Percentiles rank a stretch among this genome's conserved stretches.
These are phyloP conservation scores for Semicossyphus pulcher DNA, from an alignment of 2,113 vertebrate genomes.

Conservation along the genomic window DNA sequence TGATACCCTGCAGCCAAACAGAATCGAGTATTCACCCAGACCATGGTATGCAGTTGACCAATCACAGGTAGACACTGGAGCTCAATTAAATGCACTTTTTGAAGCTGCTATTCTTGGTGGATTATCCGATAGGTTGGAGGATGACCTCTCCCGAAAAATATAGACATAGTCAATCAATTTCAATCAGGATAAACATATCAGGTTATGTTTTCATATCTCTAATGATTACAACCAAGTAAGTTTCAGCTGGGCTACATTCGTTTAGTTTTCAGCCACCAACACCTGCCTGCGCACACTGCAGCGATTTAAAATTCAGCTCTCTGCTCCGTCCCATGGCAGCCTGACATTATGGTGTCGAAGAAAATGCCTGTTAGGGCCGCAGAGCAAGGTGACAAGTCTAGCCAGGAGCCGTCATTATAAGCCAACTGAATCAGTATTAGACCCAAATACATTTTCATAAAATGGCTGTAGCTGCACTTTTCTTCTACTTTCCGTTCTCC, in stretches of 20 bases:
- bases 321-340: slow-evolving; percentile 55
- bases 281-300: slow-evolving; percentile 27
- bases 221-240: background rate
- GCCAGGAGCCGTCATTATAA: slow-evolving; percentile 52
- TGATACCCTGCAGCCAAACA: background rate
- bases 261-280: slow-evolving; percentile 36
- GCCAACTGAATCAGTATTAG: slow-evolving; percentile 37
- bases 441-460: slow-evolving; percentile 35
- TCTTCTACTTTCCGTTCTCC: background rate
- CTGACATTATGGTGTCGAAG: slow-evolving; percentile 59
- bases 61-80: slow-evolving; percentile 2
- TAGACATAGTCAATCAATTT: background rate
- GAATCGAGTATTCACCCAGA: background rate
- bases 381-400: slow-evolving; percentile 55
- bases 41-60: background rate
- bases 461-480: slow-evolving; percentile 13
- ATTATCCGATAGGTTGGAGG: background rate
- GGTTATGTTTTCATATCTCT: background rate
- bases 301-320: slow-evolving; percentile 48
- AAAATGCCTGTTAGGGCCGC: slow-evolving; percentile 62
- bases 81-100: too few relatives aligned
- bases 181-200: background rate
- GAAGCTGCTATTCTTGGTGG: background rate
- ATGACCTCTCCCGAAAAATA: background rate
- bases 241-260: background rate